Evolutionary conservation across 2,888 invertebrate genomes (phyloP), one percentile per base, ranked within the genome.

Genomic region (Netelia melanura): DNA sequence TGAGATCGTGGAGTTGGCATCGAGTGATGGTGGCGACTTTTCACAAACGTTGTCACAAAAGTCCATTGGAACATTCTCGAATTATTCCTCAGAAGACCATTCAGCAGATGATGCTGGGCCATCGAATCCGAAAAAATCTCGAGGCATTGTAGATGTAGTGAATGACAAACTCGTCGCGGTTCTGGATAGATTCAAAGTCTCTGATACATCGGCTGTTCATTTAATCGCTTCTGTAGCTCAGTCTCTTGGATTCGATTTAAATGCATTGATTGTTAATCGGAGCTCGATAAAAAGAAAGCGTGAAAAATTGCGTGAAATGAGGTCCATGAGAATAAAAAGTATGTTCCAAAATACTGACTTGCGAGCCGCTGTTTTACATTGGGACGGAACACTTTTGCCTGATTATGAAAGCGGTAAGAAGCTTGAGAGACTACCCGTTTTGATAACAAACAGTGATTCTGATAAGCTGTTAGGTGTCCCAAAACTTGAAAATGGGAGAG

Each of bases 401-500:
- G 67, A 43, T 21, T 74, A 64, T 56, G n/a, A 56, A 21, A 85
- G 65, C 48, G 72, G 75, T 52, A 23, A 82, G 30, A 79, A 61
- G 52, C 30, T 54, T 56, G 81, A 84, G 54, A 58, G 81, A 62
- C 54, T 85, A 74, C 81, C 85, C 25, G 76, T 85, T 70, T 61
- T 83, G n/a, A 44, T 86, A 44, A 80, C 75, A 54, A 58, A 62
- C 43, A 74, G 64, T 38, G 17, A 75, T n/a, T 62, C 58, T 67
- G 83, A 81, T 52, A 77, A 83, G 70, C 78, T 83, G 44, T 56
- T 86, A 52, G 83, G 65, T 14, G 70, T 85, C 10, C 85, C 85
- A 44, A 56, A 64, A 62, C 74, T 85, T 30, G 48, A 75, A 62
- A 75, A 84, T 65, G 71, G 74, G 52, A 77, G 64, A 79, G 86